A percentile compares a stretch with the other conserved stretches of the same genome.
phyloP scores from a whole-genome alignment of 2,797 vertebrate genomes.

The Cryptoprocta ferox region DNA sequence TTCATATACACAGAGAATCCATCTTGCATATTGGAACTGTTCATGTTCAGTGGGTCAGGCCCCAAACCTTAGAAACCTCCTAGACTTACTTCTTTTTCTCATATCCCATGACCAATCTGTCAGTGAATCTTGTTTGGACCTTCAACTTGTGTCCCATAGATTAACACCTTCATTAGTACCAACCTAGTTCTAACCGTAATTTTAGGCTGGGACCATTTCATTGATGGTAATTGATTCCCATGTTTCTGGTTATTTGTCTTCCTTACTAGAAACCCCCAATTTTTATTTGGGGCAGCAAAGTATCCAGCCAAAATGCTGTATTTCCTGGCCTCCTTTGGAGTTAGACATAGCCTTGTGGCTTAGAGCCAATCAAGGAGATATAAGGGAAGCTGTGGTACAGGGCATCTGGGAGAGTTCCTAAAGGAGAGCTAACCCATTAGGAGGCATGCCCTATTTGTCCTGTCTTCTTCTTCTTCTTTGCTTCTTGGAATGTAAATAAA shows the following conservation, averaged over 20 bases:
- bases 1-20: background rate
- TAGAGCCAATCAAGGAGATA: background rate
- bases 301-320: background rate
- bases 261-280: background rate
- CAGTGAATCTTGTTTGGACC: background rate
- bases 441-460: background rate
- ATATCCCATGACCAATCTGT: background rate
- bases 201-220: background rate
- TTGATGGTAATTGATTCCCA: background rate
- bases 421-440: background rate
- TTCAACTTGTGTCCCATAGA: background rate
- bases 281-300: background rate
- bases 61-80: background rate
- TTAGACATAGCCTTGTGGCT: background rate
- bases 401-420: background rate
- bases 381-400: background rate
- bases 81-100: background rate
- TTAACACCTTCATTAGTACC: background rate
- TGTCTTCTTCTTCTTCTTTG: background rate
- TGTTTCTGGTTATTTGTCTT: background rate
- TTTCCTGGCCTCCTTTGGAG: background rate
- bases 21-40: background rate
- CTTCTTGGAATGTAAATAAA: background rate
- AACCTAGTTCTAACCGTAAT: background rate
- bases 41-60: background rate